These are phyloP conservation scores for Chrysaora quinquecirrha DNA, from an alignment of 30 jellyfish, hydroid and myxozoan species.

Conservation along the genomic window DNA sequence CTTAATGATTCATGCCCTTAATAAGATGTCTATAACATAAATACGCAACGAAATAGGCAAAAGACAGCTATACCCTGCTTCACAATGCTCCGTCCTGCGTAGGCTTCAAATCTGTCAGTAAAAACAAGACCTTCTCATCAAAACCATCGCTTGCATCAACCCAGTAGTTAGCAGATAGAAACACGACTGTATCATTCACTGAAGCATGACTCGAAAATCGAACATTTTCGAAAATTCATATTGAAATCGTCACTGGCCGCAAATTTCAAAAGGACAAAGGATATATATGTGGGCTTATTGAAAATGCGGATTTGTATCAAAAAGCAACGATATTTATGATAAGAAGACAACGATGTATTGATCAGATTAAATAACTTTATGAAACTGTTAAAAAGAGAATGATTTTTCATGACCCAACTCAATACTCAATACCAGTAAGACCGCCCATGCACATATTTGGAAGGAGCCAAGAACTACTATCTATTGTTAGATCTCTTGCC, in stretches of 20 bases:
- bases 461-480: too few relatives aligned
- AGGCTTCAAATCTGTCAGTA: too few relatives aligned
- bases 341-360: slow-evolving; percentile 46
- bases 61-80: too few relatives aligned
- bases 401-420: slow-evolving; percentile 46
- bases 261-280: slow-evolving; percentile 11
- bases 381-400: slow-evolving; percentile 21
- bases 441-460: slow-evolving; percentile 22
- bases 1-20: too few relatives aligned
- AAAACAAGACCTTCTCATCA: too few relatives aligned
- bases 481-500: too few relatives aligned
- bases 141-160: too few relatives aligned
- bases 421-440: neutral
- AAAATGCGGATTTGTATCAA: slow-evolving; percentile 26
- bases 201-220: too few relatives aligned
- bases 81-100: too few relatives aligned
- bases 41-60: too few relatives aligned
- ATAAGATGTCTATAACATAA: too few relatives aligned
- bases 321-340: slow-evolving; percentile 17
- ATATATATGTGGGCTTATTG: slow-evolving; percentile 19
- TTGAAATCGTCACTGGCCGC: slow-evolving; percentile 5
- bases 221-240: neutral
- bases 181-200: neutral
- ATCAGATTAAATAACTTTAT: slow-evolving; percentile 43
- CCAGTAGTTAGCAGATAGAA: too few relatives aligned